These are phyloP conservation scores for Tringa solitaria DNA, from an alignment of 2,113 vertebrate genomes.

Conservation along the genomic window DNA sequence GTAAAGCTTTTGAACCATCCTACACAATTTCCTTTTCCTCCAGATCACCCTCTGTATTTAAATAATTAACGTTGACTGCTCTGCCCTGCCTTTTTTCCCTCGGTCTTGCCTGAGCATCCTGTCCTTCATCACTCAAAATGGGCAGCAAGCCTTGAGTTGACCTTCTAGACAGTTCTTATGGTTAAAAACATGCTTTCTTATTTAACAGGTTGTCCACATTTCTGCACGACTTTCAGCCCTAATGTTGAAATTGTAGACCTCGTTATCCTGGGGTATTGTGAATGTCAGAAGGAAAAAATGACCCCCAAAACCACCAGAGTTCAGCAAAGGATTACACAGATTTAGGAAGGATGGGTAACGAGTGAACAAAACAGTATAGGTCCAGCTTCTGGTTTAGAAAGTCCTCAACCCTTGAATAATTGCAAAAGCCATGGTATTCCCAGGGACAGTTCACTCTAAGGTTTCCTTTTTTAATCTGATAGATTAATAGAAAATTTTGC, in stretches of 20 bases:
- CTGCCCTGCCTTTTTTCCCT: neutral
- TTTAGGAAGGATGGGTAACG: neutral
- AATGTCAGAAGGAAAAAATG: neutral
- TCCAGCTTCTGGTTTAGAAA: neutral
- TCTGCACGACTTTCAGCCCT: neutral
- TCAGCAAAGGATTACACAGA: neutral
- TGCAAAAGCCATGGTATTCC: neutral
- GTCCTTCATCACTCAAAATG: neutral
- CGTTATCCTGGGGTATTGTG: neutral
- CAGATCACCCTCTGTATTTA: neutral
- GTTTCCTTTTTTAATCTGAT: neutral
- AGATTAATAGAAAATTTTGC: neutral
- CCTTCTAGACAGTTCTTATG: neutral
- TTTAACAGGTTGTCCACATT: neutral
- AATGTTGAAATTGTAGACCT: neutral
- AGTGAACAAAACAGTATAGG: neutral
- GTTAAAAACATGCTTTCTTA: neutral
- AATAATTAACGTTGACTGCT: neutral
- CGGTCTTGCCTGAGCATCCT: neutral
- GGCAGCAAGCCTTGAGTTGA: neutral
- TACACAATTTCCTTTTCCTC: neutral
- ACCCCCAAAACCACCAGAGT: no score
- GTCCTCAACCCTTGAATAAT: neutral
- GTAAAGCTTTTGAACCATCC: neutral
- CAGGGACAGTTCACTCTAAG: neutral